Conservation (phyloP, 2,888 invertebrate species). For the Lycocerus yunnanus region DNA sequence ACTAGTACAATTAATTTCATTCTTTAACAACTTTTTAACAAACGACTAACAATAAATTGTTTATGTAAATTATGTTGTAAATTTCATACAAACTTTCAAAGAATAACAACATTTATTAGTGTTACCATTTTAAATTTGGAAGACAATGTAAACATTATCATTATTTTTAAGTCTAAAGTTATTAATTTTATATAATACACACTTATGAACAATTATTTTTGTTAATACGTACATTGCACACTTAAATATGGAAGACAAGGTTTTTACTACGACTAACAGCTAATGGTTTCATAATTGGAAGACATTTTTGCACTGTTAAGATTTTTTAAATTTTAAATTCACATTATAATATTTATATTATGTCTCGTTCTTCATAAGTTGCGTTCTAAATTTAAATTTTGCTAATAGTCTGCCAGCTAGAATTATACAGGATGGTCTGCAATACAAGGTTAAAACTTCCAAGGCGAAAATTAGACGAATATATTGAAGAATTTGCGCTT, state of each 20-base stretch:
- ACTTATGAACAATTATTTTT: slow-evolving; percentile 22
- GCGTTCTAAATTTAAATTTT: background rate
- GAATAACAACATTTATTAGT: slow-evolving; percentile 6
- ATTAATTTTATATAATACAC: slow-evolving; percentile 10
- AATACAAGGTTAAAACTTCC: background rate
- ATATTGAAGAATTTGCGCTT: background rate
- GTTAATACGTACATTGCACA: slow-evolving; percentile 17
- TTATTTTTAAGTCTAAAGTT: slow-evolving; percentile 5
- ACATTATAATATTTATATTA: background rate
- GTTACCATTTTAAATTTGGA: background rate
- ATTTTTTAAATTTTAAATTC: slow-evolving; percentile 2
- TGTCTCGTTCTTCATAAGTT: background rate
- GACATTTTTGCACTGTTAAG: slow-evolving; percentile 24
- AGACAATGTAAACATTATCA: slow-evolving; percentile 6
- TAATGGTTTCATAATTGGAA: slow-evolving; percentile 19
- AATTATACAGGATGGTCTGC: background rate
- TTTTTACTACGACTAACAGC: slow-evolving; percentile 18
- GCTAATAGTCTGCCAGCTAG: background rate
- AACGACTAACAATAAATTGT: slow-evolving; percentile 22
- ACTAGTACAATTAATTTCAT: background rate
- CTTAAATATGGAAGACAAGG: slow-evolving; percentile 21
- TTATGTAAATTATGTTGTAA: slow-evolving; percentile 13
- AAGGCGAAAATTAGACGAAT: background rate
- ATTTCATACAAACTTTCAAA: slow-evolving; percentile 6
- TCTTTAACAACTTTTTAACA: slow-evolving; percentile 23